Evolutionary conservation across 2,113 vertebrate genomes (phyloP), one percentile per base, ranked within the genome.

Genomic region (Trematocara marginatum): DNA sequence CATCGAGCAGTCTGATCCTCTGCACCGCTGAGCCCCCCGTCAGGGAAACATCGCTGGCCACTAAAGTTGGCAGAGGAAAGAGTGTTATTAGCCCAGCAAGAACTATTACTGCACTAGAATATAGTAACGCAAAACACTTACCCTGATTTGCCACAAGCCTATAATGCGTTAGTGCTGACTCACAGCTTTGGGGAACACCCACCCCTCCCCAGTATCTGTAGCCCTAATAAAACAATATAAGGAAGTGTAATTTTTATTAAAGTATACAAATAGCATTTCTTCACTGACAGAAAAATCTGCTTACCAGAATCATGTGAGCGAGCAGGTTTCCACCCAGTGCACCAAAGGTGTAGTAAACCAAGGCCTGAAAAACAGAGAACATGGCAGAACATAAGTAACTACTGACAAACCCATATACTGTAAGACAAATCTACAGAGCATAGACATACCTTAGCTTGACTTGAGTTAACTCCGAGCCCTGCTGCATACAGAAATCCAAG

Each of bases 201-300:
- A 99, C 97, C 31, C 98, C 98, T 71, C 97, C 98, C 98, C 98
- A 99, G 93, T 99, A 99, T 4, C 98, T 95, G 95, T 99, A 99
- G 69, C 98, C 99, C 98, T 99, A 86, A 29, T 89, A 16, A 76
- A 31, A 61, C 3, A 76, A 57, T 4, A 42, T 20, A 1, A 82
- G 26, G 6, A 80, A 59, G 61, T 6, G 8, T 42, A 0, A 49
- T 23, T 35, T 40, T 51, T 53, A 76, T 16, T 20, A 42, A 16
- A 76, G 11, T 38, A 15, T 2, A 64, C 4, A 80, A 29, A 61
- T 2, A 52, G 12, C 3, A n/a, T 10, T 59, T 5, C 34, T 83
- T 18, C 2, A 40, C 6, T 18, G 3, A 56, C 35, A 34, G 20
- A 42, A 6, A 79, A 78, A 74, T 38, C 57, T 88, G 96, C 97